Evolutionary conservation across 2,113 vertebrate species (phyloP), one percentile per base, ranked within the genome.

Genomic region (Numida meleagris): DNA sequence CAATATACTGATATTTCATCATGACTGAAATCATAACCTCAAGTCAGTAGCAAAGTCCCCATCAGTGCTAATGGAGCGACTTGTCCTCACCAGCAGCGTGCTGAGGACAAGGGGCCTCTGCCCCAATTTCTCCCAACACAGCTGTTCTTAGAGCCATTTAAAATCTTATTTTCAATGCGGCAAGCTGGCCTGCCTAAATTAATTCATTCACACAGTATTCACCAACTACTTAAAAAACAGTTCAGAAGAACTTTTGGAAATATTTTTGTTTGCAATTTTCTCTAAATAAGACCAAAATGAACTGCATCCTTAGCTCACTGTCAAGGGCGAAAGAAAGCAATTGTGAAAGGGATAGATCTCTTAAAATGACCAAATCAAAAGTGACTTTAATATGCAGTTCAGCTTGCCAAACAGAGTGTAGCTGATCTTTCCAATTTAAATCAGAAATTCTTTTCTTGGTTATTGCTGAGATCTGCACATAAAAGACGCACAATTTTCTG

Each of bases 311-410:
- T 63, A 82, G 78, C 17, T 79, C 12, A 17, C 36, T 68, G 29
- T 88, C 73, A 88, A 71, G 29, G 48, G 36, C 24, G 82, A 36
- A 84, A 92, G 46, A 76, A 93, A 90, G 59, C 51, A 33, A 48
- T 11, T 33, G 9, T 66, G 58, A 93, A 19, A 80, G 79, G 72
- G 76, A 96, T 79, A 61, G 46, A 73, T 61, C 84, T 67, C 76
- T 38, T 83, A 78, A 95, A 95, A 93, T 62, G 19, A 94, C 88
- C 86, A 94, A 92, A 96, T 91, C 72, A 92, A 80, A 96, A 92
- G 51, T 93, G 68, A 96, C 84, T 97, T 79, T 90, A 94, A 90
- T 67, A 51, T 80, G 25, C 58, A 27, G 6, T 84, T 93, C 61
- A 87, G 55, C 50, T 81, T 94, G 43, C 38, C 89, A 94, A 94